A percentile compares a stretch with the other conserved stretches of the same genome.
Conservation (phyloP, 2,888 invertebrate genomes). For the Thelaira solivaga region DNA sequence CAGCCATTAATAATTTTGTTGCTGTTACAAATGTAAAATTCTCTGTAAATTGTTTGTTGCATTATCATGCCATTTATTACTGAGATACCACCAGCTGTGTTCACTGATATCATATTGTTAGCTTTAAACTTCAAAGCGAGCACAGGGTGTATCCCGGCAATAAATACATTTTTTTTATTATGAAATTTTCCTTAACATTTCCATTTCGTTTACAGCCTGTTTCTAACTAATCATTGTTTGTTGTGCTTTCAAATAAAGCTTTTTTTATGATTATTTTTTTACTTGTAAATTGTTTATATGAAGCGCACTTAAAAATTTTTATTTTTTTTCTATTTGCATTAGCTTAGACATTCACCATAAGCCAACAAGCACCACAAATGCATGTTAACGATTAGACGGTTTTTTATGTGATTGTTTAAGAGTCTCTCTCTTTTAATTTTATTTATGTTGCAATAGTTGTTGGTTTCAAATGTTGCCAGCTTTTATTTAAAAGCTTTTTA, state of each 20-base stretch:
- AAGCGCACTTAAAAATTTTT: no score
- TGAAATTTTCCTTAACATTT: background rate
- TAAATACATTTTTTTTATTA: conserved; percentile 77
- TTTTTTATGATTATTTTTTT: background rate
- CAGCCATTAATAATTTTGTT: background rate
- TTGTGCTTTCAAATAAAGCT: conserved; percentile 20
- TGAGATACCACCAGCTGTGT: conserved; percentile 99
- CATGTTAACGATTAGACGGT: background rate
- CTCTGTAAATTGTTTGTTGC: conserved; percentile 53
- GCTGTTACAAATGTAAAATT: background rate
- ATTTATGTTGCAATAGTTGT: background rate
- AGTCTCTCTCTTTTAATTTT: background rate
- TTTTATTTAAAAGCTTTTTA: conserved; percentile 17
- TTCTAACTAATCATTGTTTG: conserved; percentile 1
- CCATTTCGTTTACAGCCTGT: background rate
- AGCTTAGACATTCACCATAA: conserved; percentile 53
- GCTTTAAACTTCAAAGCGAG: conserved; percentile 84
- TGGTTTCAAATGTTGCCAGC: background rate
- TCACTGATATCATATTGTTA: conserved; percentile 81
- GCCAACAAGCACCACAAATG: conserved; percentile 3
- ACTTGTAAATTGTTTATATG: no score
- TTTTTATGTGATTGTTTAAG: background rate
- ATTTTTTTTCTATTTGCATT: conserved; percentile 15
- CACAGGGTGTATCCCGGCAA: conserved; percentile 98
- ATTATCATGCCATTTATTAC: conserved; percentile 80